Base-by-base conservation (phyloP, 1,140 invertebrate genomes). In the Drosophila insularis region DNA sequence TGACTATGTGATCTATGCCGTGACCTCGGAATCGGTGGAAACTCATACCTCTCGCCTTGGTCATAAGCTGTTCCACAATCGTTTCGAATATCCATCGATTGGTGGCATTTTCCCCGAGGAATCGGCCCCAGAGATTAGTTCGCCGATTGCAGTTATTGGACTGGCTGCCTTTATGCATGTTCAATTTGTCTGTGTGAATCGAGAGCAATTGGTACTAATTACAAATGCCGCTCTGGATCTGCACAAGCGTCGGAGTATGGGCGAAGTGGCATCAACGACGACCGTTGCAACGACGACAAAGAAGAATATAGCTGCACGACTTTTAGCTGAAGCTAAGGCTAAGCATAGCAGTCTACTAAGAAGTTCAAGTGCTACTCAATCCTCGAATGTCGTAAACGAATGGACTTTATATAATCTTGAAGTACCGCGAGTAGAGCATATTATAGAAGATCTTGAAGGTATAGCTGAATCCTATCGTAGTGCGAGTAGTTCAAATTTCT, bases 11-110 rank as follows among this genome's bases (percentile, higher is more conserved):
- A 87, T 97, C 1, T 96, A 96, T 89, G 96, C 95, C 0, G 89
- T 97, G 0, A 97, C 96, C 1, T 94, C 95, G 43, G 95, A 95
- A 67, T 96, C 96, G 1, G 92, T 97, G 5, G 96, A 97, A 89
- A 95, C 95, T 0, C 97, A 97, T 74, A 97, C 96, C 0, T 92
- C 96, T 31, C 93, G 95, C 37, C 92, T 95, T 37, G 93, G 94
- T 0, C 94, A 95, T 84, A 93, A 94, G 46, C 79, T 94, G 1
- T 92, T 91, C 54, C 78, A 86, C 32, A 92, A 90, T 75, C 81
- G 84, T 3, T 92, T 91, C 31, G 91, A 92, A 56, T 92, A 92
- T 63, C 90, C 89, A 14, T 80, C 82, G 32, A 69, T 91, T 43
- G 78, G 85, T 0, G 76, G 67, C 0, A 19, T 87, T 0, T 92